These are phyloP conservation scores for Boloria selene DNA, from an alignment of 2,888 invertebrate genomes.

Conservation along the genomic window DNA sequence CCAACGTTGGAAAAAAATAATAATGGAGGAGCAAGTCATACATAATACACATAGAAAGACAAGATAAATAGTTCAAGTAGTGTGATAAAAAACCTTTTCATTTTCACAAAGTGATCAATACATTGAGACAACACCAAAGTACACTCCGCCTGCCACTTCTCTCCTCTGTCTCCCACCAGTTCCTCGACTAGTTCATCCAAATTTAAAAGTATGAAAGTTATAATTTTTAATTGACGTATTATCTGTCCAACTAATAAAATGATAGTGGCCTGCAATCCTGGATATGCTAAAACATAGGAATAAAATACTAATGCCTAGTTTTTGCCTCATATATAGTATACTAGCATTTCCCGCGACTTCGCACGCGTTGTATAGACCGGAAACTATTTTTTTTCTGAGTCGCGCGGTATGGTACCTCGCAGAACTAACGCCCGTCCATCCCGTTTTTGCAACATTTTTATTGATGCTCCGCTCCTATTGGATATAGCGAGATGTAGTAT, in stretches of 20 bases:
- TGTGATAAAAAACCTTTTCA: conserved; percentile 57
- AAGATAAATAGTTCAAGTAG: too few species aligned
- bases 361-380: too few species aligned
- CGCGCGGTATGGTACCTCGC: too few species aligned
- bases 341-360: too few species aligned
- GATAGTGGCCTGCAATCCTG: conserved; percentile 68
- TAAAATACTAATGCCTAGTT: neutral
- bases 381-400: too few species aligned
- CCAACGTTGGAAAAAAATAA: too few species aligned
- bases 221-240: conserved; percentile 64
- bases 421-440: too few species aligned
- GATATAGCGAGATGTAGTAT: too few species aligned
- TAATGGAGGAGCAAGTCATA: too few species aligned
- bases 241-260: conserved; percentile 64
- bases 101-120: conserved; percentile 59
- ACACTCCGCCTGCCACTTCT: conserved; percentile 57
- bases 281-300: conserved; percentile 53
- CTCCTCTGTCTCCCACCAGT: conserved; percentile 45
- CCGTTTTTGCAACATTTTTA: too few species aligned
- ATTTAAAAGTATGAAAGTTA: conserved; percentile 60
- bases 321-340: neutral
- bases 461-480: too few species aligned
- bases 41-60: too few species aligned
- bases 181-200: conserved; percentile 59
- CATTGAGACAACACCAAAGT: conserved; percentile 59